Evolutionary conservation across 2,113 vertebrate genomes (phyloP).

Genomic region (Salvelinus fontinalis): DNA sequence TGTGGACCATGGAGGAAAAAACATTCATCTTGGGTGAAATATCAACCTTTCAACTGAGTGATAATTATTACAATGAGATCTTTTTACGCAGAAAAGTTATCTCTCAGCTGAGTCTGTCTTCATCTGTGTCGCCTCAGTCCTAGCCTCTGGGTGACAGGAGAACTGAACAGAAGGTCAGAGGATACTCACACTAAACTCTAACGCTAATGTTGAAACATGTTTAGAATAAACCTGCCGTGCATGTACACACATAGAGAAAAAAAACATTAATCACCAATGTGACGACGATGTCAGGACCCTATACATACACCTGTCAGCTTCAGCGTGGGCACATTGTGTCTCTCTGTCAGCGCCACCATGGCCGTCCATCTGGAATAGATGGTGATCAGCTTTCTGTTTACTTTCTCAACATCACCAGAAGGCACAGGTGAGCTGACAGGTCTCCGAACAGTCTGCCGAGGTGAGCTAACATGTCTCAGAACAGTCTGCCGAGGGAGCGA

Average conservation of each 20-base stretch:
- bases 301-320: not conserved
- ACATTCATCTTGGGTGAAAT: too few species aligned
- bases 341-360: not conserved
- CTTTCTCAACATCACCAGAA: conserved; percentile 31
- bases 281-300: not conserved
- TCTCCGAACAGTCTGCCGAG: not conserved
- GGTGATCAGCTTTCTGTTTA: conserved; percentile 13
- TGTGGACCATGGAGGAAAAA: too few species aligned
- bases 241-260: not conserved
- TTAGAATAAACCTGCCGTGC: not conserved
- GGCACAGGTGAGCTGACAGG: conserved; percentile 2
- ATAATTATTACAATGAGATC: too few species aligned
- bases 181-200: not conserved
- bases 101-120: not conserved
- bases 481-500: not conserved
- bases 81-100: too few species aligned
- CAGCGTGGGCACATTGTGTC: too few species aligned
- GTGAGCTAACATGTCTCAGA: conserved; percentile 13
- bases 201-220: not conserved
- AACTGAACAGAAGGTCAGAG: not conserved
- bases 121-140: not conserved
- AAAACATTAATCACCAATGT: not conserved
- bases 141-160: not conserved
- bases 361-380: conserved; percentile 4
- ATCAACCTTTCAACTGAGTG: too few species aligned